Evolutionary conservation across 2,113 vertebrate genomes (phyloP), one percentile per base, ranked within the genome.

Genomic region (Cnemophilus loriae): DNA sequence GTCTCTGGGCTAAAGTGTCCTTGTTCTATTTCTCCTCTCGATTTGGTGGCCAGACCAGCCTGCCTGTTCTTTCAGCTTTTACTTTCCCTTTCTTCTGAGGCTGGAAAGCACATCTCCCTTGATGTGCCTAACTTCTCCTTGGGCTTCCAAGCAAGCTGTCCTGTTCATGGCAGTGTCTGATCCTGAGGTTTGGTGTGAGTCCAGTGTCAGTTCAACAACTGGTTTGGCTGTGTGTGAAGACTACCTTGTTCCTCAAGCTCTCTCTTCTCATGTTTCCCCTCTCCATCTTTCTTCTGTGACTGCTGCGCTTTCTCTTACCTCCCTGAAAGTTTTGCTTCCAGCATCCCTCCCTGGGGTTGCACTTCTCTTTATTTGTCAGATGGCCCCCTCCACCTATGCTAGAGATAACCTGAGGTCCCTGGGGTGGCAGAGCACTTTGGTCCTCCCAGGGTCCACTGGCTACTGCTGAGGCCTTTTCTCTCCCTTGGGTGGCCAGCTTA

Each of bases 261-360:
- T 44, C 17, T 41, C 30, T 50, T 68, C 24, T 92, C 41, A 20
- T 6, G 1, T 46, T 49, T 83, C 21, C 26, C 26, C 17, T 77
- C 67, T 81, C 33, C 13, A 50, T 30, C 50, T 82, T 35, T 37
- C 4, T 68, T 19, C 8, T 4, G 1, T 69, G 37, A 30, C 30
- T 60, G 35, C 61, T 80, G 17, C 12, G 2, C 28, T 74, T 90
- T n/a, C 44, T 85, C n/a, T 64, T 22, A 47, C 10, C 1, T 8
- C 26, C 22, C 24, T 80, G 50, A 22, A 78, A 55, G 44, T 84
- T 80, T 89, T 77, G 50, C 55, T 89, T 96, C 24, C 35, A 90
- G 50, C 59, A 19, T 69, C 10, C 32, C 13, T 80, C 46, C 26
- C 32, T 46, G 42, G 21, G 12, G 55, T 23, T 83, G 63, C 20